Evolutionary conservation across 2,113 vertebrate genomes (phyloP).

Genomic region (Mobula birostris): DNA sequence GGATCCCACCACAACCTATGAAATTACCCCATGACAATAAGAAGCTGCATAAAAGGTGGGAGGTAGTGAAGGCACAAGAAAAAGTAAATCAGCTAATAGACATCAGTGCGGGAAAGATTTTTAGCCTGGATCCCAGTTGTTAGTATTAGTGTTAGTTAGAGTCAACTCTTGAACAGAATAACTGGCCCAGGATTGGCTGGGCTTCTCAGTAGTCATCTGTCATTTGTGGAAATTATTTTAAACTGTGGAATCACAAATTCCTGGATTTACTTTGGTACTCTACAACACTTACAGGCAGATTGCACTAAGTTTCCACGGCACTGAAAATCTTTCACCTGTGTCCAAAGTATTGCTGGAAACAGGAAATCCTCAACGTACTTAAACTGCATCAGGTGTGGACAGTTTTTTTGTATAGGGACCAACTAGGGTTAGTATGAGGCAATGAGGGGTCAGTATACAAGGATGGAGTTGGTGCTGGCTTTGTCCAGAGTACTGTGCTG

Average conservation of each 20-base stretch:
- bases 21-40: neutral
- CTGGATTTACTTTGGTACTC: too few species aligned
- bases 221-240: neutral
- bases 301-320: neutral
- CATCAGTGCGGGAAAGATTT: neutral
- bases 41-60: neutral
- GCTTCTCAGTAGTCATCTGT: neutral
- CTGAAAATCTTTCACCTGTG: neutral
- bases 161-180: neutral
- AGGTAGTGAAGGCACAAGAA: neutral
- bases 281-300: neutral
- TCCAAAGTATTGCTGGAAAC: neutral
- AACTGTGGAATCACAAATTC: neutral
- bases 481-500: neutral
- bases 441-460: neutral
- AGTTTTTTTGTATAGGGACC: neutral
- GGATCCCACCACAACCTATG: neutral
- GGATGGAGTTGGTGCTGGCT: neutral
- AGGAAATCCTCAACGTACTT: neutral
- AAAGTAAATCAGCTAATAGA: neutral
- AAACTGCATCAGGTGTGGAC: neutral
- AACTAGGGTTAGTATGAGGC: neutral
- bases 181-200: neutral
- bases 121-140: neutral
- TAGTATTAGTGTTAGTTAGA: neutral